These are phyloP conservation scores for Ornithoptera priamus DNA, from an alignment of 2,888 invertebrate genomes.

Conservation along the genomic window DNA sequence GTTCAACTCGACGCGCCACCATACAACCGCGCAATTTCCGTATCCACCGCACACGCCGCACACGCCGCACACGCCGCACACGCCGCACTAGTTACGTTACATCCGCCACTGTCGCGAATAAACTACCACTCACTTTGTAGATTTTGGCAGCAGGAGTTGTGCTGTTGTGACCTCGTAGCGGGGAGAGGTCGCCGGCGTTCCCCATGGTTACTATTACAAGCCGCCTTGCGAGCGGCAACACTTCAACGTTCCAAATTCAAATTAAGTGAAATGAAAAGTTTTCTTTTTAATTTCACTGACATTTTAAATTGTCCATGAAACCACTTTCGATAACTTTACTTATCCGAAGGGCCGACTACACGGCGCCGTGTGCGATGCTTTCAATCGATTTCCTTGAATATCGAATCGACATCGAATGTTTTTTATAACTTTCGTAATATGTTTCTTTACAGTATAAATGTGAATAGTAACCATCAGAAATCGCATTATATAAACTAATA, in stretches of 20 bases:
- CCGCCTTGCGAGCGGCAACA: not conserved
- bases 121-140: conserved; percentile 62
- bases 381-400: too few relatives aligned
- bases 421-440: not conserved
- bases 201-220: conserved; percentile 8
- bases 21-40: conserved; percentile 59
- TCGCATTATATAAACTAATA: conserved; percentile 4
- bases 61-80: conserved; percentile 66
- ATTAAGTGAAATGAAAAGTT: not conserved
- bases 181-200: conserved; percentile 1
- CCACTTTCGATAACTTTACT: not conserved
- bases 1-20: conserved; percentile 58
- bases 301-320: not conserved
- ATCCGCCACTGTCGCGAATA: conserved; percentile 68
- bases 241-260: not conserved
- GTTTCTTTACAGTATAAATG: not conserved
- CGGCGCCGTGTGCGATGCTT: too few relatives aligned
- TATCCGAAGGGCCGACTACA: too few relatives aligned
- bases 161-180: conserved; percentile 18
- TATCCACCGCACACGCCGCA: conserved; percentile 67
- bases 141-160: conserved; percentile 44
- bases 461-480: conserved; percentile 8
- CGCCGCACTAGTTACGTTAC: conserved; percentile 59
- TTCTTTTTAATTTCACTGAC: not conserved
- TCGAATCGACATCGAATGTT: not conserved